Evolutionary conservation across 2,113 vertebrate species (phyloP).

Genomic region (Aldabrachelys gigantea): DNA sequence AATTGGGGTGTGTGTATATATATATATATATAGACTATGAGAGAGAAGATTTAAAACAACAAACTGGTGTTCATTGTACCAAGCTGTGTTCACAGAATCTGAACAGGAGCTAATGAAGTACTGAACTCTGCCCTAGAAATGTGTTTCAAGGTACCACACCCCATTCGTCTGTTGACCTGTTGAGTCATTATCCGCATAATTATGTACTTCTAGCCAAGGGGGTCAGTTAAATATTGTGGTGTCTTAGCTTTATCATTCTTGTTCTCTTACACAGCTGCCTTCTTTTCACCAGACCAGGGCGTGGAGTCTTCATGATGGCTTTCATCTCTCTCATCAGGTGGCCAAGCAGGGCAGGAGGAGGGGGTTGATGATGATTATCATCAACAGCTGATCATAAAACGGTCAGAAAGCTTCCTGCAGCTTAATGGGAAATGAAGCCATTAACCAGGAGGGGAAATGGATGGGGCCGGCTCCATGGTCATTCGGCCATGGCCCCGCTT

Average conservation of each 20-base stretch:
- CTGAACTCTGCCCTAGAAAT: background rate
- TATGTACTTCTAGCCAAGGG: background rate
- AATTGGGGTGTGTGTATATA: background rate
- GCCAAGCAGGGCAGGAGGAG: background rate
- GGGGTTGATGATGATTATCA: background rate
- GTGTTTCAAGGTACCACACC: background rate
- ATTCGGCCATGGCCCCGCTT: background rate
- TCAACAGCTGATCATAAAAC: conserved; percentile 5
- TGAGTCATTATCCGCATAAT: background rate
- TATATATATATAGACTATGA: background rate
- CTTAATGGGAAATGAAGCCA: conserved; percentile 25
- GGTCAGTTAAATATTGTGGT: background rate
- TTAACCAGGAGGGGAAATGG: background rate
- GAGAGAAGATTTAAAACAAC: background rate
- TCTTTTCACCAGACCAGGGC: background rate
- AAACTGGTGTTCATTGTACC: background rate
- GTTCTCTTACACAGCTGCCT: background rate
- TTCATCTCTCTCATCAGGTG: background rate
- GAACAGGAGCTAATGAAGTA: background rate
- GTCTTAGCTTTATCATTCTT: background rate
- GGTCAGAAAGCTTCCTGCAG: conserved; percentile 8
- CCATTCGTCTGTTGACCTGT: background rate
- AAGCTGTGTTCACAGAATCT: background rate
- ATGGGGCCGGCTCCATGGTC: background rate
- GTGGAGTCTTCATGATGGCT: background rate